Percentiles rank a stretch among this genome's conserved stretches.
Evolutionary conservation across 1,140 invertebrate species (phyloP).

Genomic region (Onthophagus taurus): DNA sequence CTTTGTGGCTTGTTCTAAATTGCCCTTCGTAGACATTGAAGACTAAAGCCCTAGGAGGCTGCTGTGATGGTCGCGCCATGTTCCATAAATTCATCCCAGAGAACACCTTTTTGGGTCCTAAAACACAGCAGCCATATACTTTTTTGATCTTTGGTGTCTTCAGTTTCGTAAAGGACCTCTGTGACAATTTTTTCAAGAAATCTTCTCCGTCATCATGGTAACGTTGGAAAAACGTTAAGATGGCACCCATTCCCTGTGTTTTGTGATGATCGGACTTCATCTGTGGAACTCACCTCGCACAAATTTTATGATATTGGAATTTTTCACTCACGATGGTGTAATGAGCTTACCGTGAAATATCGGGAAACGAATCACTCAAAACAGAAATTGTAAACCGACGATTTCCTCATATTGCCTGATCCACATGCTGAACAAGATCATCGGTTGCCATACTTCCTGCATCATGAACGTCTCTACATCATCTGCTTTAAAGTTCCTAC

Average conservation of each 20-base stretch:
- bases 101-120: no score
- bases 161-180: neutral
- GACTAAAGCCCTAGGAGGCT: no score
- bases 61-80: no score
- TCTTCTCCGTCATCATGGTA: neutral
- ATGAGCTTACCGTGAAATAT: constrained; percentile 1
- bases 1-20: no score
- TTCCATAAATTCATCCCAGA: no score
- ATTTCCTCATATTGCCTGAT: neutral
- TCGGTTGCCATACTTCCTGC: no score
- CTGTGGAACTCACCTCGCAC: neutral
- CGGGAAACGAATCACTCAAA: constrained; percentile 1
- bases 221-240: constrained; percentile 2
- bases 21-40: no score
- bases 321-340: constrained; percentile 4
- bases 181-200: neutral
- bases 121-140: no score
- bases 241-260: neutral
- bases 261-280: constrained; percentile 3
- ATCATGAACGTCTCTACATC: no score
- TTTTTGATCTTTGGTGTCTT: constrained; percentile 1
- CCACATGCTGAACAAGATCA: no score
- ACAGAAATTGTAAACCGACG: constrained; percentile 5
- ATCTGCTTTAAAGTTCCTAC: no score
- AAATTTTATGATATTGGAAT: neutral